Evolutionary conservation across 1,140 invertebrate genomes (phyloP).

Genomic region (Drosophila teissieri): DNA sequence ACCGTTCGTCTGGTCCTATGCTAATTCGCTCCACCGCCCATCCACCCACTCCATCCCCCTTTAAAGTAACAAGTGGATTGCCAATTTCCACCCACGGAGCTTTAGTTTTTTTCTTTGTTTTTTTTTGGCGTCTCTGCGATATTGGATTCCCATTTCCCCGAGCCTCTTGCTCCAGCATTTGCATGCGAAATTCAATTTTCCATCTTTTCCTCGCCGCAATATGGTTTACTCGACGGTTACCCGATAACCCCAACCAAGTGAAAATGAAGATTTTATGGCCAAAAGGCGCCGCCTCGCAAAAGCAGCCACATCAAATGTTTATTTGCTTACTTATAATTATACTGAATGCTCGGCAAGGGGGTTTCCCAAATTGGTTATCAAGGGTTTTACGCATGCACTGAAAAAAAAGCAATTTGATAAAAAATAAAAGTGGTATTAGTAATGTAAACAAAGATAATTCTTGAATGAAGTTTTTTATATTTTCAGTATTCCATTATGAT

Average conservation of each 20-base stretch:
- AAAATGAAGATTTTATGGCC: slow-evolving; percentile 1
- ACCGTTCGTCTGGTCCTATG: slow-evolving; percentile 24
- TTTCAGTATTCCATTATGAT: too few species aligned
- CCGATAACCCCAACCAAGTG: slow-evolving; percentile 9
- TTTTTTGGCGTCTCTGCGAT: slow-evolving; percentile 25
- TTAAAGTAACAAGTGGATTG: slow-evolving; percentile 70
- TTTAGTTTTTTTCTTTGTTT: slow-evolving; percentile 22
- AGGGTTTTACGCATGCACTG: background rate
- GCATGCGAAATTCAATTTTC: slow-evolving; percentile 48
- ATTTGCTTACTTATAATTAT: slow-evolving; percentile 19
- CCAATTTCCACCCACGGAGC: slow-evolving; percentile 16
- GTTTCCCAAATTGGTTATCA: background rate
- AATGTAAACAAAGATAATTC: too few species aligned
- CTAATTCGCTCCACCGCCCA: slow-evolving; percentile 22
- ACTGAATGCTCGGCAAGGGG: background rate
- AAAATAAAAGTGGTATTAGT: too few species aligned
- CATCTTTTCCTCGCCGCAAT: slow-evolving; percentile 28
- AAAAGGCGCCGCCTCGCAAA: background rate
- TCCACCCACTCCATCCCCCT: background rate
- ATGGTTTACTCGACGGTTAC: slow-evolving; percentile 35
- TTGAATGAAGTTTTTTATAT: too few species aligned
- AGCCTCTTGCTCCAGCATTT: slow-evolving; percentile 6
- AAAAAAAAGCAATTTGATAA: background rate
- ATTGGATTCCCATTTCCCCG: slow-evolving; percentile 18
- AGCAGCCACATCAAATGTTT: slow-evolving; percentile 11